These are phyloP conservation scores for Dendroctonus valens DNA, from an alignment of 1,140 invertebrate species.

Conservation along the genomic window DNA sequence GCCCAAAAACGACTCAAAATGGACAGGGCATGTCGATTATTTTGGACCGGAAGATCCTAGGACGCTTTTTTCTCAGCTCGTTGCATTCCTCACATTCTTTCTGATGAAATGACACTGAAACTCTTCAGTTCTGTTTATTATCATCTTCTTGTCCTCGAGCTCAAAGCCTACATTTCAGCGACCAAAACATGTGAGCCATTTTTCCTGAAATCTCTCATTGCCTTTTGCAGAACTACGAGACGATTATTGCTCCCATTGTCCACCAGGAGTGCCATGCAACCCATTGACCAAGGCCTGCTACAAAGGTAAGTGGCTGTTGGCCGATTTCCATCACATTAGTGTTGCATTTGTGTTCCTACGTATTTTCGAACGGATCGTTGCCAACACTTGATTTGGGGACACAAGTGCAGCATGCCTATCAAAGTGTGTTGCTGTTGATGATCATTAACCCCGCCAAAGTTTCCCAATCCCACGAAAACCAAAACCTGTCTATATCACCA, in stretches of 20 bases:
- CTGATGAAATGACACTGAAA: no score
- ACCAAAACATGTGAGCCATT: not conserved
- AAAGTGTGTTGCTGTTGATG: conserved; percentile 49
- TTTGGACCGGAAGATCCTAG: no score
- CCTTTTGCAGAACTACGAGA: conserved; percentile 38
- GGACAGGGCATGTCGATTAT: no score
- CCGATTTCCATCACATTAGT: conserved; percentile 10
- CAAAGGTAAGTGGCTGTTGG: conserved; percentile 62
- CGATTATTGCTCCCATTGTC: conserved; percentile 69
- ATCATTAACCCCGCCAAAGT: conserved; percentile 26
- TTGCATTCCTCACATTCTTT: no score
- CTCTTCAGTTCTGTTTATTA: no score
- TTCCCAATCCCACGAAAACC: conserved; percentile 8
- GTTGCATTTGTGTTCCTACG: conserved; percentile 14
- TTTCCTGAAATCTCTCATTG: not conserved
- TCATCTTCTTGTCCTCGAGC: no score
- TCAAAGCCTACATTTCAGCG: no score
- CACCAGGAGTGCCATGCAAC: conserved; percentile 71
- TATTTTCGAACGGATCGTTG: not conserved
- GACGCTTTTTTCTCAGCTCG: no score
- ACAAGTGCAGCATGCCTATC: no score
- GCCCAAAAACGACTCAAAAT: no score
- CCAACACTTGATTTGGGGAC: not conserved
- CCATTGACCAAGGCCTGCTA: conserved; percentile 72
- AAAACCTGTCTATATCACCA: not conserved